Evolutionary conservation across 2,113 vertebrate species (phyloP).

Genomic region (Entomyzon cyanotis): DNA sequence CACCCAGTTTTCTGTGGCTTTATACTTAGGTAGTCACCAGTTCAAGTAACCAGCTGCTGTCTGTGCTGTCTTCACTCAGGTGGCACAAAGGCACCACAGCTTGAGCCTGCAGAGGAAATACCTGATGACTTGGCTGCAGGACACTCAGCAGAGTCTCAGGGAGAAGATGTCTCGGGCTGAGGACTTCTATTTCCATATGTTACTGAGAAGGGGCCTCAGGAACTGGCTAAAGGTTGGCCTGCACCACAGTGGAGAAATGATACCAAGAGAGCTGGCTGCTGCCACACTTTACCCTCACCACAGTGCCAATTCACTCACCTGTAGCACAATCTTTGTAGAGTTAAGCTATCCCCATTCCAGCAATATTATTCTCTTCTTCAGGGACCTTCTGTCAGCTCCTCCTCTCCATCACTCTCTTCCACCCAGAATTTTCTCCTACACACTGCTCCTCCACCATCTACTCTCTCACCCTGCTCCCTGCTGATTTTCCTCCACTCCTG

Average conservation of each 20-base stretch:
- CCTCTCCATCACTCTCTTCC: neutral
- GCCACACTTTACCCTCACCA: accelerated
- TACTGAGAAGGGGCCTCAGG: constrained; percentile 77
- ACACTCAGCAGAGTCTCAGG: constrained; percentile 52
- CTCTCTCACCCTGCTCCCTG: neutral
- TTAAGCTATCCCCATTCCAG: neutral
- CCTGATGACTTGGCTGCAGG: constrained; percentile 78
- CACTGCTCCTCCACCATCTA: neutral
- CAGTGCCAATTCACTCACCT: neutral
- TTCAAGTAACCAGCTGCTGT: neutral
- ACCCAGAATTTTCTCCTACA: neutral
- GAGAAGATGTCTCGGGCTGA: constrained; percentile 78
- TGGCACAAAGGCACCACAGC: constrained; percentile 79
- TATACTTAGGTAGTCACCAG: neutral
- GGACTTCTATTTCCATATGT: constrained; percentile 61
- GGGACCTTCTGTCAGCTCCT: neutral
- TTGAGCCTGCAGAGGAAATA: constrained; percentile 74
- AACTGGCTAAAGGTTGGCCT: constrained; percentile 82
- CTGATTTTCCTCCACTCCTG: neutral
- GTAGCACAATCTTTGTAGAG: neutral
- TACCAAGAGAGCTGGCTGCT: neutral
- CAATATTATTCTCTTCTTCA: neutral
- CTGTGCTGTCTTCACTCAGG: constrained; percentile 70
- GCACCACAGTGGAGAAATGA: neutral
- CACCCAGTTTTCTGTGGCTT: neutral